phyloP scores from a whole-genome alignment of 2,113 vertebrate species.

The Hydropotes inermis region DNA sequence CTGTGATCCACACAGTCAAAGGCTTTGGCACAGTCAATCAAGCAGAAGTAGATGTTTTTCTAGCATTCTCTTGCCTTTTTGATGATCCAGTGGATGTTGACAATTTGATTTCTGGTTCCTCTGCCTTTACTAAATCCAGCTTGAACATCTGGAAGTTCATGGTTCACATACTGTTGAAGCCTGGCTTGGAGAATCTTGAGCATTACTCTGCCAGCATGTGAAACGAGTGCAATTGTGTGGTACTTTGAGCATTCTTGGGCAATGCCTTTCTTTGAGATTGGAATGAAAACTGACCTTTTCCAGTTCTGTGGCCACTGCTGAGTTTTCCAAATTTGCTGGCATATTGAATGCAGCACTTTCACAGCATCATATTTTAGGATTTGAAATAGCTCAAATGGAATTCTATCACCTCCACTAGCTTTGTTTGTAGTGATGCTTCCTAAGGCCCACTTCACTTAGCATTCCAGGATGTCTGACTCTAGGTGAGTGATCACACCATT shows the following conservation, averaged over 20 bases:
- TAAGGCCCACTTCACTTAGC: not conserved
- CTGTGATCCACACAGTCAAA: not conserved
- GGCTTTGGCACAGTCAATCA: not conserved
- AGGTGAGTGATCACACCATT: not conserved
- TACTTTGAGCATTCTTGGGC: no score
- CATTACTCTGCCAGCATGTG: no score
- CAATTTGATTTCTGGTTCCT: not conserved
- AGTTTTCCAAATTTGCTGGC: no score
- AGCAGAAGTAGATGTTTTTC: not conserved
- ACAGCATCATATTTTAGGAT: not conserved
- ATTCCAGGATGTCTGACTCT: not conserved
- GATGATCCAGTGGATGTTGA: fast-evolving
- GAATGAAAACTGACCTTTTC: no score
- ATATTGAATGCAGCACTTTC: no score
- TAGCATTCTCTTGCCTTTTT: not conserved
- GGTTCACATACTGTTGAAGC: fast-evolving
- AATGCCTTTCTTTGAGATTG: no score
- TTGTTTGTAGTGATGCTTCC: not conserved
- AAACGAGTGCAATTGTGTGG: no score
- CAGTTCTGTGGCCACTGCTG: no score
- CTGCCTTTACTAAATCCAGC: not conserved
- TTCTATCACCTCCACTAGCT: not conserved
- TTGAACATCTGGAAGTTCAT: not conserved
- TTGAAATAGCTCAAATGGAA: no score
- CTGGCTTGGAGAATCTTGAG: not conserved